phyloP scores from a whole-genome alignment of 2,797 vertebrate genomes.

The Bryconaethiops microstoma region DNA sequence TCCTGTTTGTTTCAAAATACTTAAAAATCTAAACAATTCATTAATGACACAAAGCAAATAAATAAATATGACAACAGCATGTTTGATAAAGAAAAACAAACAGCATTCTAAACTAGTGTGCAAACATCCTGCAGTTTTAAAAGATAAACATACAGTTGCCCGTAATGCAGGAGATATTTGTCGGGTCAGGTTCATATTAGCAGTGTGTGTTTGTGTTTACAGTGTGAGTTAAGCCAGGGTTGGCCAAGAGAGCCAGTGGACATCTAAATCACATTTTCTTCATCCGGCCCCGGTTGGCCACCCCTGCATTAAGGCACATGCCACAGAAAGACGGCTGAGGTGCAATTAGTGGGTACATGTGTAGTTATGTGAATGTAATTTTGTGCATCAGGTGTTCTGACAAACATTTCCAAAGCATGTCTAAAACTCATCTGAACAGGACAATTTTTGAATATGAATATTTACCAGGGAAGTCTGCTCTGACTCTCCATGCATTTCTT shows the following conservation, averaged over 20 bases:
- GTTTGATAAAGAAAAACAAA: background rate
- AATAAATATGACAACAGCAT: background rate
- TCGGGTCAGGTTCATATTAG: background rate
- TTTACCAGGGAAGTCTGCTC: background rate
- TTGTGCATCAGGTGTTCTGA: background rate
- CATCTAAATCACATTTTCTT: background rate
- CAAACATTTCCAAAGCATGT: background rate
- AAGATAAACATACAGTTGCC: background rate
- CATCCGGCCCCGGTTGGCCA: background rate
- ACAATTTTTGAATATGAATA: background rate
- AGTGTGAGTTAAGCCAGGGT: constrained; percentile 13
- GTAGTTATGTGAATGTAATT: background rate
- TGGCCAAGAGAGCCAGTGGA: background rate
- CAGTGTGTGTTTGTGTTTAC: background rate
- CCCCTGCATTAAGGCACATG: constrained; percentile 50
- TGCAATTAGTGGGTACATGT: background rate
- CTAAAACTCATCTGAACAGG: background rate
- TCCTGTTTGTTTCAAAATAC: background rate
- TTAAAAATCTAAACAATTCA: constrained; percentile 2
- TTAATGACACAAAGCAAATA: background rate
- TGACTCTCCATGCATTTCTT: background rate
- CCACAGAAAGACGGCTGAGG: constrained; percentile 40
- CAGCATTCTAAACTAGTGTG: background rate
- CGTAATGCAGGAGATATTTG: background rate
- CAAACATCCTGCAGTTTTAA: background rate